Base-by-base conservation (phyloP, 2,113 vertebrate species). In the Gasterosteus aculeatus region DNA sequence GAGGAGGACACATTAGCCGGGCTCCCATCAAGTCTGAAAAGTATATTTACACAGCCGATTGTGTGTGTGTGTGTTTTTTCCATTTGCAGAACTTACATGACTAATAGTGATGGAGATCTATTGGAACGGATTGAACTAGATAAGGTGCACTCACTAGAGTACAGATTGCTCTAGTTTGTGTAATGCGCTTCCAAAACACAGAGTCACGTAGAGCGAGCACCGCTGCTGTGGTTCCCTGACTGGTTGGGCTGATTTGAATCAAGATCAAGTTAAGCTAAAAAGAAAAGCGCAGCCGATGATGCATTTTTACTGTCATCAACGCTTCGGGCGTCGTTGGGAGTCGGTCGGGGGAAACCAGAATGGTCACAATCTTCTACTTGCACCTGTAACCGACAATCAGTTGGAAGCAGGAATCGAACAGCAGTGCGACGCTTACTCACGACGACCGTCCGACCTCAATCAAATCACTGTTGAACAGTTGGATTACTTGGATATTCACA, bases 21-120 rank as follows among this genome's bases (percentile, higher is more conserved):
- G 68, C 70, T 75, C 71, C 41, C 51, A 69, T 26, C n/a, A 47
- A 56, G 47, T 66, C 7, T 6, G 8, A 10, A 29, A 26, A 58
- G 75, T 51, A 6, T 35, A 39, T 58, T 6, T 6, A 69, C 65
- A 47, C 10, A 44, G 56, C 18, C 1, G n/a, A 11, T 65, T 65
- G 22, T 26, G 22, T 26, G 22, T 26, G 4, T 38, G 35, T 38
- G 35, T 38, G 35, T 38, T 38, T 38, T 38, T 38, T 38, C 35
- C 35, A 38, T 38, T 38, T 38, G 35, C 35, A 70, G 51, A 71
- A 38, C 42, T 63, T 11, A 49, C 14, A 47, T 9, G 14, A 41
- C 64, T 19, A 62, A 31, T 2, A 33, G 51, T n/a, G 35, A 77
- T 57, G 44, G 31, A 56, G 72, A 59, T 10, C 7, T 29, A n/a